Evolutionary conservation across 1,140 invertebrate species (phyloP).

Genomic region (Cydia amplana): DNA sequence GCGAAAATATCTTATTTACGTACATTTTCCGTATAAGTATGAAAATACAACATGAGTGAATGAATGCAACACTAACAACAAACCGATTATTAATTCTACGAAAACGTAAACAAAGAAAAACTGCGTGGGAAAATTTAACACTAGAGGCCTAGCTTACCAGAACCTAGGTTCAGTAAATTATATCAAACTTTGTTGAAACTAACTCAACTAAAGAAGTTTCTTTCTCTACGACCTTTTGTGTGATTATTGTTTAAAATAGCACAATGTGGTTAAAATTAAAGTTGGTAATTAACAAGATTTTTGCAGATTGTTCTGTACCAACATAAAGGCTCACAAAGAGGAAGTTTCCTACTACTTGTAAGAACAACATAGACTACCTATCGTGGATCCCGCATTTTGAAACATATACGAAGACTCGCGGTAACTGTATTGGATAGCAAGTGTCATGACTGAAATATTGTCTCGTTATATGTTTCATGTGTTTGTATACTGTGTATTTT

Average conservation of each 20-base stretch:
- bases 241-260: background rate
- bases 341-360: conserved; percentile 22
- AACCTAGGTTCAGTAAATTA: background rate
- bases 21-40: too few relatives aligned
- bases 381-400: background rate
- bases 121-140: background rate
- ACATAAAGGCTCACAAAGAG: conserved; percentile 6
- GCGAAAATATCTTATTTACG: too few relatives aligned
- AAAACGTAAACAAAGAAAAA: too few relatives aligned
- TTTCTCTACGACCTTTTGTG: background rate
- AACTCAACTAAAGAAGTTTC: background rate
- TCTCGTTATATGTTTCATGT: too few relatives aligned
- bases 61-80: too few relatives aligned
- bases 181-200: background rate
- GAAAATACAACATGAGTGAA: too few relatives aligned
- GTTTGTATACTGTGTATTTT: too few relatives aligned
- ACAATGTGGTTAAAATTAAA: conserved; percentile 9
- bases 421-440: too few relatives aligned
- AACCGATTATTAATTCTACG: too few relatives aligned
- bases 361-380: background rate
- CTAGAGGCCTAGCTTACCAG: background rate
- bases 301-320: conserved; percentile 9
- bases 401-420: too few relatives aligned
- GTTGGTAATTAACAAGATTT: conserved; percentile 22
- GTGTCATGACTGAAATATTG: too few relatives aligned